Conservation (phyloP, 2,888 invertebrate species). For the Rhyacophila evoluta region DNA sequence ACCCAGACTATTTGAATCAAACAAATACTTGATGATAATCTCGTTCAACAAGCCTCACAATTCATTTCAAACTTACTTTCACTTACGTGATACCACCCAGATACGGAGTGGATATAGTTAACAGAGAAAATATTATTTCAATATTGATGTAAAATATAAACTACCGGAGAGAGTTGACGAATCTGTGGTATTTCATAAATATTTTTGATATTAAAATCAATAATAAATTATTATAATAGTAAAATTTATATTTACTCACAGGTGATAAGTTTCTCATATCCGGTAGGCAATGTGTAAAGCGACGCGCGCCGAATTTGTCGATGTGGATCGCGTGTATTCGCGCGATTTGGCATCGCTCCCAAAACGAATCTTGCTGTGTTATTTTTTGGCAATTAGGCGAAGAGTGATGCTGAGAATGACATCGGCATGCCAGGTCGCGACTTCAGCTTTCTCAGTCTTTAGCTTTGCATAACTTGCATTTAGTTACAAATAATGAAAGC, state of each 20-base stretch:
- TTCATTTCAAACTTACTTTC: too few species aligned
- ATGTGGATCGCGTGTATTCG: slow-evolving; percentile 21
- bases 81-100: too few species aligned
- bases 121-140: too few species aligned
- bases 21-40: too few species aligned
- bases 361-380: slow-evolving; percentile 31
- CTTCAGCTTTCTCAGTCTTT: slow-evolving; percentile 41
- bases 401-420: slow-evolving; percentile 50
- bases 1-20: too few species aligned
- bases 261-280: background rate
- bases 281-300: slow-evolving; percentile 4
- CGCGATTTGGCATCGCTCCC: slow-evolving; percentile 34
- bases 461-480: slow-evolving; percentile 25
- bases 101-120: too few species aligned
- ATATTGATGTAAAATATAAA: too few species aligned
- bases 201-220: too few species aligned
- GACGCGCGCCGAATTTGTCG: slow-evolving; percentile 32
- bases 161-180: too few species aligned
- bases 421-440: slow-evolving; percentile 49
- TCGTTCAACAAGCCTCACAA: too few species aligned
- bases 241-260: background rate
- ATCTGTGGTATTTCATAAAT: too few species aligned
- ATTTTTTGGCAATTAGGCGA: slow-evolving; percentile 54
- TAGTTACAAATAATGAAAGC: slow-evolving; percentile 26
- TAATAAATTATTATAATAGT: too few species aligned